A percentile compares a stretch with the other conserved stretches of the same genome.
phyloP scores from a whole-genome alignment of 64 coral and sea anemone species.

The Montipora foliosa region DNA sequence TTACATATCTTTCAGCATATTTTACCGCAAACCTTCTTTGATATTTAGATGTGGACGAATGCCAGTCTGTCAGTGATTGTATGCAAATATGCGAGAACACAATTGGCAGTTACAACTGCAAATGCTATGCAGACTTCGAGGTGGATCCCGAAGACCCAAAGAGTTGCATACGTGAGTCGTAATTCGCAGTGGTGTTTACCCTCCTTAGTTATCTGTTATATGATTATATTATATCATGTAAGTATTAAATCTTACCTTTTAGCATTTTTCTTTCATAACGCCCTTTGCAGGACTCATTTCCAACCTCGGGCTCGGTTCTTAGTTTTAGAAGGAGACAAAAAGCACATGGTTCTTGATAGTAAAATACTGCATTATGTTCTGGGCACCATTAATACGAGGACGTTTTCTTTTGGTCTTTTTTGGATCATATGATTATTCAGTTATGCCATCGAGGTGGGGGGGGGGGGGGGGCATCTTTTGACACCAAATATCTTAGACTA shows the following conservation, averaged over 20 bases:
- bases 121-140: conserved; percentile 7
- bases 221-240: background rate
- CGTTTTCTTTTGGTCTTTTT: no score
- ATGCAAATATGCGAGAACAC: conserved; percentile 48
- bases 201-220: no score
- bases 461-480: no score
- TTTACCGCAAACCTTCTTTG: background rate
- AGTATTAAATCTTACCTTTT: no score
- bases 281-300: background rate
- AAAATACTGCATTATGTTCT: no score
- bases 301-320: no score
- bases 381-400: no score
- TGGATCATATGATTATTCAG: no score
- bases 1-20: background rate
- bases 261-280: background rate
- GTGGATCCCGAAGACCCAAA: conserved; percentile 11
- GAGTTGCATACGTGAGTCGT: conserved; percentile 25
- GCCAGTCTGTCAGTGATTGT: background rate
- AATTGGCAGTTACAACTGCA: background rate
- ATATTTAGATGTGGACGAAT: conserved; percentile 25
- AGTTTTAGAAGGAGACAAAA: no score
- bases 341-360: no score
- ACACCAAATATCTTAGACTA: no score
- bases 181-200: background rate
- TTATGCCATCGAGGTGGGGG: no score